Percentiles rank a stretch among this genome's conserved stretches.
These are phyloP conservation scores for Anniella stebbinsi DNA, from an alignment of 2,797 vertebrate species.

Conservation along the genomic window DNA sequence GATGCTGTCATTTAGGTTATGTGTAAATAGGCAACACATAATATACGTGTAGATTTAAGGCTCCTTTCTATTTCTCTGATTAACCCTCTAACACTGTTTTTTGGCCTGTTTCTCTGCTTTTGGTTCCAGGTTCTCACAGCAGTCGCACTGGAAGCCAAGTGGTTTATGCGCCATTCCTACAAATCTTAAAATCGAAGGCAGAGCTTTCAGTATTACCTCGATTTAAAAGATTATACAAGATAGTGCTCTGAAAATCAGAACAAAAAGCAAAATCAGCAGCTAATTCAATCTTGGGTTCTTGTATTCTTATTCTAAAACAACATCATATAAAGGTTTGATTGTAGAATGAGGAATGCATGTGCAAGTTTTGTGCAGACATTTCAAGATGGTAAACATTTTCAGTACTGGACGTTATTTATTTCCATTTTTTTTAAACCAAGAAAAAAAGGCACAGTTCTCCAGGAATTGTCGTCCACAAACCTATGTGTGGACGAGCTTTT, in stretches of 20 bases:
- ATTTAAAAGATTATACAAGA: constrained; percentile 37
- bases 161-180: constrained; percentile 37
- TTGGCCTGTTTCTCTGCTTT: constrained; percentile 50
- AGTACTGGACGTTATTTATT: constrained; percentile 43
- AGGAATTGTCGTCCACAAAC: constrained; percentile 28
- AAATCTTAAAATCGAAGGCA: constrained; percentile 55
- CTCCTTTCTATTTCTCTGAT: constrained; percentile 50
- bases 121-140: constrained; percentile 26
- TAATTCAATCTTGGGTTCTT: constrained; percentile 40
- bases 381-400: constrained; percentile 42
- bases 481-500: constrained; percentile 25
- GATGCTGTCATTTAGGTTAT: constrained; percentile 62
- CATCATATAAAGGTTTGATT: constrained; percentile 46
- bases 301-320: constrained; percentile 33
- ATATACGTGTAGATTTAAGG: constrained; percentile 53
- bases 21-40: constrained; percentile 69
- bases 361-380: constrained; percentile 33
- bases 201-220: constrained; percentile 60
- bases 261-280: background rate
- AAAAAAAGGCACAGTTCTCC: constrained; percentile 3
- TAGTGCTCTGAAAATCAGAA: constrained; percentile 25
- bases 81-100: constrained; percentile 56
- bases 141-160: constrained; percentile 43
- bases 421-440: constrained; percentile 42
- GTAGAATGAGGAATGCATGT: constrained; percentile 27